Base-by-base conservation (phyloP, 1,140 invertebrate species). In the Thrips palmi region DNA sequence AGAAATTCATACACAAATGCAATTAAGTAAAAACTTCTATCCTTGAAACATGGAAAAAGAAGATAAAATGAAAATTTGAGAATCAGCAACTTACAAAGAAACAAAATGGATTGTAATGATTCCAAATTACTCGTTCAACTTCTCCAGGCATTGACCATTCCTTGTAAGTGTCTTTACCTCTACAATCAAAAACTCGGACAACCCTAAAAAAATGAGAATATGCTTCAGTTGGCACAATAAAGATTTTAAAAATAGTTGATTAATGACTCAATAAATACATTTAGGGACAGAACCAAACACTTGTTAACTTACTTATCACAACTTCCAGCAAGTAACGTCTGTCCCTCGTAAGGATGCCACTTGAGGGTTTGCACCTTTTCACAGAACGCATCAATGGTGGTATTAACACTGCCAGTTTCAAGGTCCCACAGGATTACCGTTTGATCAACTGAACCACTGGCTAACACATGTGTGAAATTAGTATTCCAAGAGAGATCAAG, bases 391-490 rank as follows among this genome's bases (percentile, higher is more conserved):
- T 60, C 65, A 7, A 94, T 62, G 41, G 70, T 79, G 0, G 74
- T 77, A 14, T 74, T 74, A 1, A 81, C 71, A 45, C 64, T 66
- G 7, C 72, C 71, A 45, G 71, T 70, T 46, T 86, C 75, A 49
- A 97, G 62, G 62, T 97, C 91, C 92, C 93, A 97, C 2, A 97
- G 53, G n/a, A 85, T 60, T 17, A 89, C 72, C 4, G 80, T 82
- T 47, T 71, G 63, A 58, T 97, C 92, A 0, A 82, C 91, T 5
- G 87, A 93, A 2, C 74, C 87, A 63, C 87, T 93, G 0, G 88
- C 87, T 44, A 96, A 54, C 27, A 93, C 68, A 58, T 92, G 86
- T 31, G 78, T 82, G 47, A n/a, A 47, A 65, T 74, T 67, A 34
- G 58, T 64, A 62, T 96, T 96, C 92, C 91, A 97, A 0, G 86